Conservation (phyloP, 2,888 invertebrate genomes). For the Ochropacha duplaris region DNA sequence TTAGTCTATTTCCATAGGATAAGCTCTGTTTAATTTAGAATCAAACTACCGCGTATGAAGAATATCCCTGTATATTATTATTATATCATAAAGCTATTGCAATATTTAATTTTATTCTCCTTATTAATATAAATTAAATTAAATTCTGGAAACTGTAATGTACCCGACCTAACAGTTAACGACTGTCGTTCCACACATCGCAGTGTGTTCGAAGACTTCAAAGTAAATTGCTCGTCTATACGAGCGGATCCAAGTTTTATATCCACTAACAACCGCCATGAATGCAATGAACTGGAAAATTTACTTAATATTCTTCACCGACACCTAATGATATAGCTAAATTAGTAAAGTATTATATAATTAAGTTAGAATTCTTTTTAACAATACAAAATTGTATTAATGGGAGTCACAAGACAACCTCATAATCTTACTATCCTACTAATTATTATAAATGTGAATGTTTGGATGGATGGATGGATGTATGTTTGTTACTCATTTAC, state of each 20-base stretch:
- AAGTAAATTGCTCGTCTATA: constrained; percentile 25
- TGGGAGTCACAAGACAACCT: constrained; percentile 24
- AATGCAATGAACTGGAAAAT: constrained; percentile 9
- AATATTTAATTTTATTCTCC: background rate
- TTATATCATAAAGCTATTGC: background rate
- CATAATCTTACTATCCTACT: too few species aligned
- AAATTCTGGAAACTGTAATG: background rate
- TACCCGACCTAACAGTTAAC: background rate
- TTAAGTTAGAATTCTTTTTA: too few species aligned
- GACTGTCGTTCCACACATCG: constrained; percentile 3
- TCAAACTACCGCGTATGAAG: too few species aligned
- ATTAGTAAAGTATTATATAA: too few species aligned
- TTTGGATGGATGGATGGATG: too few species aligned
- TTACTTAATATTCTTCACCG: constrained; percentile 10
- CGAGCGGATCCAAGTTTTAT: constrained; percentile 29
- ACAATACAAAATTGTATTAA: constrained; percentile 23
- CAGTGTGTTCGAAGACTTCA: constrained; percentile 6
- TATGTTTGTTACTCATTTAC: too few species aligned
- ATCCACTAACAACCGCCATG: constrained; percentile 22
- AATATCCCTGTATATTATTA: too few species aligned
- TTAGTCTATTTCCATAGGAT: too few species aligned
- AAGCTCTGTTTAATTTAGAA: too few species aligned
- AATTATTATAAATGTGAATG: too few species aligned
- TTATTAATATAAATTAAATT: background rate
- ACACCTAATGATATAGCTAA: too few species aligned